phyloP scores from a whole-genome alignment of 2,797 vertebrate species.

The Spheniscus humboldti region DNA sequence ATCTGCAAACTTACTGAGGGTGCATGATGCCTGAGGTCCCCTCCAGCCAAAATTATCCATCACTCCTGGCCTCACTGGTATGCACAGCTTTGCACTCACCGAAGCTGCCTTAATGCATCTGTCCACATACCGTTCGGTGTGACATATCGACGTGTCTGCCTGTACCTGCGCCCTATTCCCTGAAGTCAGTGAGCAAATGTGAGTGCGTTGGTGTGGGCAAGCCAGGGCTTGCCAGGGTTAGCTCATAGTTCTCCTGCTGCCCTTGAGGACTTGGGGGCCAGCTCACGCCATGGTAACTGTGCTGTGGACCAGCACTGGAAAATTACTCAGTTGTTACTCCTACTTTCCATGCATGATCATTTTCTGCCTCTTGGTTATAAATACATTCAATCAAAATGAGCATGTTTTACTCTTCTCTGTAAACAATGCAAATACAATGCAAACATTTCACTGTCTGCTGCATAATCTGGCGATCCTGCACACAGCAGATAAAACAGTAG shows the following conservation, averaged over 20 bases:
- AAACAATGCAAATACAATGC: neutral
- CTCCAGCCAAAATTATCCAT: neutral
- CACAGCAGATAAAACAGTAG: neutral
- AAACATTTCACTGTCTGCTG: neutral
- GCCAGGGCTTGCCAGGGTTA: neutral
- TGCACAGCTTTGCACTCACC: neutral
- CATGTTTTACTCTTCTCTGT: neutral
- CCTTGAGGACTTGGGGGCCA: neutral
- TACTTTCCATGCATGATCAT: neutral
- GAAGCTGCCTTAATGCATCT: neutral
- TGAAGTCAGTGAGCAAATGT: neutral
- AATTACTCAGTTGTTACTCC: neutral
- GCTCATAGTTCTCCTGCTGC: neutral
- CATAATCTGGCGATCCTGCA: neutral
- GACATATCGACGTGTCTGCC: rapidly evolving
- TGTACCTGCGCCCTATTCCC: neutral
- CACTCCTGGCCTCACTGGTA: neutral
- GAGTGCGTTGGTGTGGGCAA: too few relatives aligned
- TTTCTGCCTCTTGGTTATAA: neutral
- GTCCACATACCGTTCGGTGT: rapidly evolving
- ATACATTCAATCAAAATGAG: neutral
- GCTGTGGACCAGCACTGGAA: neutral
- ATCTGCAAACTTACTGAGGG: too few relatives aligned
- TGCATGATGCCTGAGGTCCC: neutral
- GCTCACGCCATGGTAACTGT: neutral